Conservation (phyloP, 1,140 invertebrate species). For the Asbolus verrucosus region DNA sequence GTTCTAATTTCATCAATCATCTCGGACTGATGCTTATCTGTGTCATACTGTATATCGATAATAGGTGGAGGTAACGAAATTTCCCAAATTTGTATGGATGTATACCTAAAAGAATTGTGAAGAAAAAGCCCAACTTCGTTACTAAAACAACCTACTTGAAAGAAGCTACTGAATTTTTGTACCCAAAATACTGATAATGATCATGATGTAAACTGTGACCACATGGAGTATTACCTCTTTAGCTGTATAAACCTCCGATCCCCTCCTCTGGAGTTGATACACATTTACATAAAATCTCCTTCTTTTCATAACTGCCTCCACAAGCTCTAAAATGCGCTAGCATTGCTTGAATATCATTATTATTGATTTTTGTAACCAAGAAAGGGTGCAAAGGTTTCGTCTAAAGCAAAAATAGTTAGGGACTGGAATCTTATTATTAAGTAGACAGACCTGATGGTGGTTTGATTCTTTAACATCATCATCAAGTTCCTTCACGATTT, state of each 20-base stretch:
- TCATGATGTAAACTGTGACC: slow-evolving; percentile 91
- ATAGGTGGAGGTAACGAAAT: slow-evolving; percentile 76
- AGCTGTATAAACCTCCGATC: slow-evolving; percentile 76
- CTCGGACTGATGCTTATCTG: slow-evolving; percentile 65
- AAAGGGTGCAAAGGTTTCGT: slow-evolving; percentile 76
- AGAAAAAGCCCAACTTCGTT: slow-evolving; percentile 11
- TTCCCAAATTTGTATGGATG: slow-evolving; percentile 78
- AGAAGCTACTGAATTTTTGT: slow-evolving; percentile 85
- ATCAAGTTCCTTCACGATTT: background rate
- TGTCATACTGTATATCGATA: slow-evolving; percentile 70
- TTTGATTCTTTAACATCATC: slow-evolving; percentile 47
- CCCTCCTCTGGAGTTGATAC: background rate
- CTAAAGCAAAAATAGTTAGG: slow-evolving; percentile 35
- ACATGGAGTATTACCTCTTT: slow-evolving; percentile 74
- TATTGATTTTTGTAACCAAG: slow-evolving; percentile 77
- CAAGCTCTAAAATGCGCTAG: slow-evolving; percentile 89
- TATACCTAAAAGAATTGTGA: slow-evolving; percentile 68
- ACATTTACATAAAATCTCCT: slow-evolving; percentile 57
- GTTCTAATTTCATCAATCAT: slow-evolving; percentile 78
- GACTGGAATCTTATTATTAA: no score
- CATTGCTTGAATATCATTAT: slow-evolving; percentile 76
- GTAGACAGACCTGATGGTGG: no score
- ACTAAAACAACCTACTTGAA: slow-evolving; percentile 78
- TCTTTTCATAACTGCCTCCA: slow-evolving; percentile 75
- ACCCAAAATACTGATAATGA: slow-evolving; percentile 92